These are phyloP conservation scores for Lamellibrachia luymesi DNA, from an alignment of 1,140 invertebrate genomes.

Conservation along the genomic window DNA sequence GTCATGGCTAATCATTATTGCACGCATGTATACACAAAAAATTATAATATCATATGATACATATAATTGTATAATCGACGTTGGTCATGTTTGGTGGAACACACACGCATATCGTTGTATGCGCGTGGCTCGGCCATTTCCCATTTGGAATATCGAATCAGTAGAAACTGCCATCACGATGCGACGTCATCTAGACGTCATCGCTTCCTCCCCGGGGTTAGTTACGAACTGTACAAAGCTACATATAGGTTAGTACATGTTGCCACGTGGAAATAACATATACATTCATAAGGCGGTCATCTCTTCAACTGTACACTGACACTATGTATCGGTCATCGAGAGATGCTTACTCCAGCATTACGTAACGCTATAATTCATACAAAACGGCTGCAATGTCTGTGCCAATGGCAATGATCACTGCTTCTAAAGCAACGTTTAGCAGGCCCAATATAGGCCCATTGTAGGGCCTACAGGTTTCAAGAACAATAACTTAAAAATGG, in stretches of 20 bases:
- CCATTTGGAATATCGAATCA: not conserved
- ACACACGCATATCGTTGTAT: not conserved
- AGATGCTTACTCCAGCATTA: too few relatives aligned
- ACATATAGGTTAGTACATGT: not conserved
- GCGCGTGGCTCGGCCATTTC: not conserved
- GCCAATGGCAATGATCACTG: too few relatives aligned
- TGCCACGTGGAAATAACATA: not conserved
- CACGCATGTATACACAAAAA: not conserved
- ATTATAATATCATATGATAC: not conserved
- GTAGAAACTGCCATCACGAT: too few relatives aligned
- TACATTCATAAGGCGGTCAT: too few relatives aligned
- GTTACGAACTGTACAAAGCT: not conserved
- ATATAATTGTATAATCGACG: not conserved
- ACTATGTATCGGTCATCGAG: too few relatives aligned
- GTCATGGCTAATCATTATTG: not conserved
- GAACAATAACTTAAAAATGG: not conserved
- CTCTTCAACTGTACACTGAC: too few relatives aligned
- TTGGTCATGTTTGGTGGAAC: not conserved
- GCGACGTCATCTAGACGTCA: too few relatives aligned
- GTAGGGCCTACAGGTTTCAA: not conserved
- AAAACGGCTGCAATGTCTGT: too few relatives aligned
- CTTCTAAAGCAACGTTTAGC: too few relatives aligned
- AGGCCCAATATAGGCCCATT: too few relatives aligned
- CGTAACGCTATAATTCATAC: too few relatives aligned
- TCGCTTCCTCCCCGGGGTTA: too few relatives aligned